phyloP scores from a whole-genome alignment of 2,888 invertebrate species.

The Synanthedon andrenaeformis region DNA sequence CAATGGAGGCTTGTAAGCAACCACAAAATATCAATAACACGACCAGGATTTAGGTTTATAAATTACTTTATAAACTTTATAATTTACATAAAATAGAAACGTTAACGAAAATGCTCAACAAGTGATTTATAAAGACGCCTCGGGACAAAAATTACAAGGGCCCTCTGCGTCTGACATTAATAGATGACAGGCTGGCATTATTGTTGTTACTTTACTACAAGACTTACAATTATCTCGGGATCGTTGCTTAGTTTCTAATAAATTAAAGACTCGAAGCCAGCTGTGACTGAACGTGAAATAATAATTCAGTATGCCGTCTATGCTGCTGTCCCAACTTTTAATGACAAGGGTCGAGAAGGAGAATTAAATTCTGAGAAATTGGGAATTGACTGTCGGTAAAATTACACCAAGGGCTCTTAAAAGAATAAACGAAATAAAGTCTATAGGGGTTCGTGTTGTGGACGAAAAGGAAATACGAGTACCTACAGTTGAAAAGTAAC shows the following conservation, averaged over 20 bases:
- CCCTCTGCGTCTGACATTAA: background rate
- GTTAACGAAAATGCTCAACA: no score
- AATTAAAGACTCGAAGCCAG: slow-evolving; percentile 1
- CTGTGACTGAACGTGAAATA: slow-evolving; percentile 13
- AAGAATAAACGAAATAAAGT: slow-evolving; percentile 1
- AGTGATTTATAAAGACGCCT: no score
- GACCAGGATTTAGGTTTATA: no score
- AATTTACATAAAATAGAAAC: no score
- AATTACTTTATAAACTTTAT: no score
- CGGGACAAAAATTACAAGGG: background rate
- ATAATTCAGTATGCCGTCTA: slow-evolving; percentile 22
- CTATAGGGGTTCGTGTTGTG: no score
- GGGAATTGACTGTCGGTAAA: background rate
- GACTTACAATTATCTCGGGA: background rate
- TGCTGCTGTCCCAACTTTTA: slow-evolving; percentile 37
- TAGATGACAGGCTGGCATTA: background rate
- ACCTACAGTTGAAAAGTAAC: no score
- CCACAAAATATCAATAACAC: no score
- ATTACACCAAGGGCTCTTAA: background rate
- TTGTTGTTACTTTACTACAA: background rate
- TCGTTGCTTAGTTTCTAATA: background rate
- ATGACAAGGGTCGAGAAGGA: slow-evolving; percentile 35
- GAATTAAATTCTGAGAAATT: slow-evolving; percentile 18
- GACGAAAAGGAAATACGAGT: no score
- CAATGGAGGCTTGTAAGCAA: no score